phyloP scores from a whole-genome alignment of 2,797 vertebrate genomes.

The Smutsia temminckii region DNA sequence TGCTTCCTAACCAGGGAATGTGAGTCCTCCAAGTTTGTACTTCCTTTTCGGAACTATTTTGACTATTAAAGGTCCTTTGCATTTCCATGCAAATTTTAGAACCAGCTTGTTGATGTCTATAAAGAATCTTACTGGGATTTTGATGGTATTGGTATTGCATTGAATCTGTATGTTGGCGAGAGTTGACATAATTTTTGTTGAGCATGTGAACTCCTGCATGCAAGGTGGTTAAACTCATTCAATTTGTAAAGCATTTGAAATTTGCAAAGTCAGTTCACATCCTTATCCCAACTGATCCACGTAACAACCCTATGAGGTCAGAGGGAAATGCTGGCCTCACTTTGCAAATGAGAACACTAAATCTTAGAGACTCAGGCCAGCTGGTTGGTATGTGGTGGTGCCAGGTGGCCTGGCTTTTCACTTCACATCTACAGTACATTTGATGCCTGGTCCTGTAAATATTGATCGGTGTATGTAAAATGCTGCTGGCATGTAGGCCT shows the following conservation, averaged over 20 bases:
- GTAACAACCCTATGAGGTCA: not conserved
- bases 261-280: not conserved
- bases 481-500: not conserved
- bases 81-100: not conserved
- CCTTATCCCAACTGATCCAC: not conserved
- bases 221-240: not conserved
- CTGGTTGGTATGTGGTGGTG: not conserved
- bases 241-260: not conserved
- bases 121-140: not conserved
- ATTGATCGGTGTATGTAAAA: not conserved
- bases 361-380: not conserved
- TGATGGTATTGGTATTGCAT: not conserved
- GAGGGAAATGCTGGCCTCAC: not conserved
- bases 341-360: not conserved
- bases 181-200: not conserved
- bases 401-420: not conserved
- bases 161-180: not conserved
- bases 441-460: not conserved
- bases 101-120: not conserved
- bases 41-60: not conserved
- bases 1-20: not conserved
- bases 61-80: not conserved
- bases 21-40: not conserved
- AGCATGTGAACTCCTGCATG: not conserved
- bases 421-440: not conserved